Conservation (phyloP, 2,113 vertebrate species). For the Dascyllus trimaculatus region DNA sequence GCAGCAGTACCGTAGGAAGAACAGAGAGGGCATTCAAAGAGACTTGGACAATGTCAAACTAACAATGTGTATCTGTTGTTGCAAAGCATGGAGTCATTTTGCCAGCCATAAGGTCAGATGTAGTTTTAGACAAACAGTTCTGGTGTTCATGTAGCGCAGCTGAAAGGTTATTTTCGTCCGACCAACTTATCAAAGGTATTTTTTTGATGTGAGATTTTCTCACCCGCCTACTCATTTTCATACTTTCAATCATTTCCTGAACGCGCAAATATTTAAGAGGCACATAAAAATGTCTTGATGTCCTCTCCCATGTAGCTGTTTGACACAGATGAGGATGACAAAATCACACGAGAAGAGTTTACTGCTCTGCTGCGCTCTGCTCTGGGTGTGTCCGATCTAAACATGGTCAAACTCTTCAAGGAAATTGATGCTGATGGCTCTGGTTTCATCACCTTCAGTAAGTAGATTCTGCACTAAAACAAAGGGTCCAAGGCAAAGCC, state of each 20-base stretch:
- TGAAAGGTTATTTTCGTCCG: not conserved
- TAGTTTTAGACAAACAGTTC: conserved; percentile 24
- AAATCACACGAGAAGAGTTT: conserved; percentile 91
- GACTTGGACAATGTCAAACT: conserved; percentile 64
- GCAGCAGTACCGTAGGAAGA: conserved; percentile 27
- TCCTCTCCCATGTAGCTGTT: conserved; percentile 87
- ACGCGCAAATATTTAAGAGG: not conserved
- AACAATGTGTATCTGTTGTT: conserved; percentile 64
- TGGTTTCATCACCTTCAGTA: conserved; percentile 91
- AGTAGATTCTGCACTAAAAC: conserved; percentile 64
- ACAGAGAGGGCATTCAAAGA: conserved; percentile 47
- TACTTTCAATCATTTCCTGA: not conserved
- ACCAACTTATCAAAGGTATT: not conserved
- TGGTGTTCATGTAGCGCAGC: conserved; percentile 9
- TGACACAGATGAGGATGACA: conserved; percentile 92
- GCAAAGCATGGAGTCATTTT: conserved; percentile 43
- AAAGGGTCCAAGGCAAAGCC: no score
- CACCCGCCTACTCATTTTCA: not conserved
- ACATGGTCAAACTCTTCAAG: conserved; percentile 91
- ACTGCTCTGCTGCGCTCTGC: conserved; percentile 90
- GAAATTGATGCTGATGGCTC: conserved; percentile 92
- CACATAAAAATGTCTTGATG: not conserved
- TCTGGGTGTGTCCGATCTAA: conserved; percentile 90
- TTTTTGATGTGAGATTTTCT: not conserved
- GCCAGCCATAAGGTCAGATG: conserved; percentile 32